Conservation (phyloP, 92 coral and sea anemone genomes). For the Pocillopora grandis region DNA sequence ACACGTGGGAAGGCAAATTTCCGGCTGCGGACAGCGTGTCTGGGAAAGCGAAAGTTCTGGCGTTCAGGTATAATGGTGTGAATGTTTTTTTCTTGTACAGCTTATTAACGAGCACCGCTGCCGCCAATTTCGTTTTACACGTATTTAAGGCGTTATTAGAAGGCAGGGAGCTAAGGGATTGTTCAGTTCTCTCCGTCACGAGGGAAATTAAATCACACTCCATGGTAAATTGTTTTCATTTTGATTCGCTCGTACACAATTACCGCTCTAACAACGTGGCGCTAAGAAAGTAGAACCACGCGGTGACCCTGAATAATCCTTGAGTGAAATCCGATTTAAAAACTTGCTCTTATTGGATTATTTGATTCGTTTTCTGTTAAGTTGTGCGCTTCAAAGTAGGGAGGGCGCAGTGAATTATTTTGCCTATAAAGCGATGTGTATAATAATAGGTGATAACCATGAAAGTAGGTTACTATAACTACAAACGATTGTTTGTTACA, state of each 20-base stretch:
- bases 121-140: conserved; percentile 14
- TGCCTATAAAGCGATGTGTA: conserved; percentile 6
- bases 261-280: conserved; percentile 17
- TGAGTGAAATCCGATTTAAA: too few species aligned
- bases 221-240: conserved; percentile 16
- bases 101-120: not conserved
- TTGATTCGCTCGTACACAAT: not conserved
- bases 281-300: conserved; percentile 7
- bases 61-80: not conserved
- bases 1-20: not conserved
- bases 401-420: not conserved
- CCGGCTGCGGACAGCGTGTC: conserved; percentile 8
- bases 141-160: conserved; percentile 19
- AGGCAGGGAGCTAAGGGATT: not conserved
- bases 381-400: conserved; percentile 5
- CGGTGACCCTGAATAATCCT: not conserved
- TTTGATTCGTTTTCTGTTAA: conserved; percentile 13
- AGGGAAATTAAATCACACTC: conserved; percentile 24
- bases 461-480: conserved; percentile 24
- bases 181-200: conserved; percentile 13
- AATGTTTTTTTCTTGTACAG: not conserved
- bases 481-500: conserved; percentile 20
- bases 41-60: not conserved
- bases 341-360: not conserved
- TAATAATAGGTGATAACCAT: not conserved